Conservation (phyloP, 64 coral and sea anemone genomes). For the Stichodactyla helianthus region DNA sequence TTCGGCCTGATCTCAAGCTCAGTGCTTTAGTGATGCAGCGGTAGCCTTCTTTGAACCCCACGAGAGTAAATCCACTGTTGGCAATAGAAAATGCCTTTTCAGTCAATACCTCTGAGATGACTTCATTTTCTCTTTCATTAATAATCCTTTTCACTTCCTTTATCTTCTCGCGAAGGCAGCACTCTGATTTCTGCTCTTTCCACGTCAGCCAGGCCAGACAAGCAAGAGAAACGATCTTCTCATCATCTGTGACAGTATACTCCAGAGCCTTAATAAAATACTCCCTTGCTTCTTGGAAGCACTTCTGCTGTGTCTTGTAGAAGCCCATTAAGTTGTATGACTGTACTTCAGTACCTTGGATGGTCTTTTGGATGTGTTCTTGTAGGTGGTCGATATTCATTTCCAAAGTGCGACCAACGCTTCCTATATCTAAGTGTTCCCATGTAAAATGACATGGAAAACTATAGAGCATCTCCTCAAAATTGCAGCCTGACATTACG, state of each 20-base stretch:
- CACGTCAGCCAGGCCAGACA: neutral
- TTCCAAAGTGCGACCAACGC: neutral
- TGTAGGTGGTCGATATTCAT: slow-evolving; percentile 4
- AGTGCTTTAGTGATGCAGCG: neutral
- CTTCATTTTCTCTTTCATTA: neutral
- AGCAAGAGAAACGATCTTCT: neutral
- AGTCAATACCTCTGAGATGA: neutral
- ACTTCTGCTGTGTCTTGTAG: neutral
- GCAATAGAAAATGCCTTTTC: neutral
- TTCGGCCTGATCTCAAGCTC: too few species aligned
- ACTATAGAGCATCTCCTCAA: neutral
- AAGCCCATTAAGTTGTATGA: slow-evolving; percentile 19
- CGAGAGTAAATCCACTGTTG: neutral
- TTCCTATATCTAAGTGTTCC: neutral
- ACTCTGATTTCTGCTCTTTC: neutral
- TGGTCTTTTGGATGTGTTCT: neutral
- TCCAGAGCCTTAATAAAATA: neutral
- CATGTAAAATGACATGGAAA: neutral
- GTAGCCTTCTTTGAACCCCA: neutral
- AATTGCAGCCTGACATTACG: too few species aligned
- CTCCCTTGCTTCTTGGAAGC: neutral
- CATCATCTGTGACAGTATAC: neutral
- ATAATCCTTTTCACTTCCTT: neutral
- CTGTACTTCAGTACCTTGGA: neutral
- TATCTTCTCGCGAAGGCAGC: neutral